A percentile compares a stretch with the other conserved stretches of the same genome.
phyloP scores from a whole-genome alignment of 2,113 vertebrate species.

The Odobenus rosmarus region DNA sequence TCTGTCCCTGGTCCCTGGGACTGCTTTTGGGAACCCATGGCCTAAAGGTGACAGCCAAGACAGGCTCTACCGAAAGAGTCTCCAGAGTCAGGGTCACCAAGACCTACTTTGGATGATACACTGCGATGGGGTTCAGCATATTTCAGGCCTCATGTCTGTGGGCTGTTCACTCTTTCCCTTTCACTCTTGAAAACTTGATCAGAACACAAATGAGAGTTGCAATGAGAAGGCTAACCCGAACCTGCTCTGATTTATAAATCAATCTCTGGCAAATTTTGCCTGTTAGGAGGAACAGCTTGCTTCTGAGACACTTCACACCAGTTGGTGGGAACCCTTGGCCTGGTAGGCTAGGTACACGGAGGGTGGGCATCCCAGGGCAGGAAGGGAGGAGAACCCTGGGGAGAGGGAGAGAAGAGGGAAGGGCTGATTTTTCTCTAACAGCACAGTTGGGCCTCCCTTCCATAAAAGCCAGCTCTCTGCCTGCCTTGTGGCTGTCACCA shows the following conservation, averaged over 20 bases:
- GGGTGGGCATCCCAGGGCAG: not conserved
- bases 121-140: not conserved
- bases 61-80: not conserved
- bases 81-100: not conserved
- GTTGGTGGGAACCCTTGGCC: not conserved
- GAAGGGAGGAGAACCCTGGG: not conserved
- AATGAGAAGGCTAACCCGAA: not conserved
- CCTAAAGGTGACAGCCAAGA: not conserved
- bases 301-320: conserved; percentile 17
- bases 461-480: not conserved
- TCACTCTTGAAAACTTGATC: not conserved
- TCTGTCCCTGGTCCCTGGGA: not conserved
- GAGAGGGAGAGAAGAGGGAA: not conserved
- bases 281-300: conserved; percentile 28
- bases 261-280: not conserved
- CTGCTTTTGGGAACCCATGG: not conserved
- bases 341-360: not conserved
- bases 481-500: not conserved
- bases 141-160: not conserved
- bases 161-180: not conserved
- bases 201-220: conserved; percentile 8
- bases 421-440: conserved; percentile 11
- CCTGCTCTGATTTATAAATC: conserved; percentile 38
- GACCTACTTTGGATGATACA: not conserved
- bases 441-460: not conserved